phyloP scores from a whole-genome alignment of 2,113 vertebrate genomes.

The Melozone crissalis region DNA sequence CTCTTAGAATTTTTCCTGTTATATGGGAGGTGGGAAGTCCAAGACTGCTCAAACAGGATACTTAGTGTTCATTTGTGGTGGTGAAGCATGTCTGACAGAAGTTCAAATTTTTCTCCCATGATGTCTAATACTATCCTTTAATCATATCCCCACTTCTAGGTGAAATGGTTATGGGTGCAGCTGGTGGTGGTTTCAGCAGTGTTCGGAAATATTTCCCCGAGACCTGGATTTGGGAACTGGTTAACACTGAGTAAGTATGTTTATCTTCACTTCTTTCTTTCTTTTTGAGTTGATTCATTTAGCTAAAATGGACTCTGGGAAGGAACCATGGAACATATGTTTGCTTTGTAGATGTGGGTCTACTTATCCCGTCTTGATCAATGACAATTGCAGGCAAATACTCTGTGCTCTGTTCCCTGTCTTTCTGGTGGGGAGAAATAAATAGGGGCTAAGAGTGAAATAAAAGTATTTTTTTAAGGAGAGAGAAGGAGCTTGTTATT shows the following conservation, averaged over 20 bases:
- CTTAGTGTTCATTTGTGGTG: background rate
- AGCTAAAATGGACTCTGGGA: background rate
- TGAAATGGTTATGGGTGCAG: accelerated
- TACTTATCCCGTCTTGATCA: background rate
- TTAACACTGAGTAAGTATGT: constrained; percentile 76
- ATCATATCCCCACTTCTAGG: background rate
- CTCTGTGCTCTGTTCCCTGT: background rate
- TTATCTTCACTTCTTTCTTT: background rate
- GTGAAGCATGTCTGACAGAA: background rate
- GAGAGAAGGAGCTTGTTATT: background rate
- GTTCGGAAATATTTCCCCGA: constrained; percentile 84
- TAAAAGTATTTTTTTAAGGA: background rate
- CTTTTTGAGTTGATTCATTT: background rate
- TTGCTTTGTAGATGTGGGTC: background rate
- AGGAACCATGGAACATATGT: background rate
- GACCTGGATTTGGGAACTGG: constrained; percentile 87
- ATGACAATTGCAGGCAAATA: accelerated
- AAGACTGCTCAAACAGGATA: background rate
- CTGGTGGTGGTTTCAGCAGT: background rate
- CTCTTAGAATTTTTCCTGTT: background rate
- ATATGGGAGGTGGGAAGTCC: background rate
- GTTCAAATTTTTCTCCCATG: background rate
- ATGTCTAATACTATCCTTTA: background rate
- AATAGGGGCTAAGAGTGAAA: background rate
- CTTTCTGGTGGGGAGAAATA: background rate